Percentiles rank a stretch among this genome's conserved stretches.
Conservation (phyloP, 2,113 vertebrate species). For the Solea senegalensis region DNA sequence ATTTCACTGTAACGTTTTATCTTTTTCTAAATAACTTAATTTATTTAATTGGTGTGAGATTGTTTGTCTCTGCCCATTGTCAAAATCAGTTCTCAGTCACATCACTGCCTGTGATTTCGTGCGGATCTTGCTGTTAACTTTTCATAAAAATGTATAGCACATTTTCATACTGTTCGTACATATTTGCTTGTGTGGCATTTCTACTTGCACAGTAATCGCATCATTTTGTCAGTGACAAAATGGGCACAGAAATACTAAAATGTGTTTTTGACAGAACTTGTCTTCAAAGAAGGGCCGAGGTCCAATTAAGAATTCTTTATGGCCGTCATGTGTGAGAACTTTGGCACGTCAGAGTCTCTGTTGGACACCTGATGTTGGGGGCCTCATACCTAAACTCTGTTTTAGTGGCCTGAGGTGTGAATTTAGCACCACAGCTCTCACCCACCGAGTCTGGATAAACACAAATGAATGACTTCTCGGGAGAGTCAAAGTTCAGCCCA, state of each 20-base stretch:
- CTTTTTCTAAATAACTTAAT: no score
- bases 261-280: constrained; percentile 53
- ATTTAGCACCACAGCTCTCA: constrained; percentile 69
- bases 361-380: constrained; percentile 71
- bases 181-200: no score
- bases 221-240: background rate
- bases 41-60: no score
- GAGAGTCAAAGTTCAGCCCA: constrained; percentile 42
- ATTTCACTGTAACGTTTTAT: no score
- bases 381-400: constrained; percentile 53
- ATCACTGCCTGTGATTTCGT: no score
- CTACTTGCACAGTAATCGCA: no score
- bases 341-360: constrained; percentile 57
- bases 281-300: constrained; percentile 65
- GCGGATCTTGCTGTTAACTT: no score
- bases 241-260: background rate
- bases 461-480: constrained; percentile 47
- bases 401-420: constrained; percentile 78
- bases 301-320: constrained; percentile 67
- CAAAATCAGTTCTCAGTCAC: no score
- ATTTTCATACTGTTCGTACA: no score
- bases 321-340: constrained; percentile 70
- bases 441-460: constrained; percentile 75
- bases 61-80: no score
- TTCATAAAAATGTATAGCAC: no score